phyloP scores from a whole-genome alignment of 2,888 invertebrate genomes.

The Patella ulyssiponensis region DNA sequence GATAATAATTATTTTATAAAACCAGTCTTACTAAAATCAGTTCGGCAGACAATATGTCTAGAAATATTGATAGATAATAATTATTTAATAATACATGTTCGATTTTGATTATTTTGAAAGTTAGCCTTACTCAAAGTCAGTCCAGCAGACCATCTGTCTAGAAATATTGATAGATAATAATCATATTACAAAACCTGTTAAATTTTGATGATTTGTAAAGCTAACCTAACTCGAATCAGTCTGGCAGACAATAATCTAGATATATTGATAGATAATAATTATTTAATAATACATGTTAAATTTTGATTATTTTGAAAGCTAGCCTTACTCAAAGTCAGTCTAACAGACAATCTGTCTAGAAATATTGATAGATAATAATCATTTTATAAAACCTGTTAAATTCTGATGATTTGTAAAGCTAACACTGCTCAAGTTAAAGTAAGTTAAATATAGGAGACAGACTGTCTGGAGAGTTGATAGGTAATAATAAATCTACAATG shows the following conservation, averaged over 20 bases:
- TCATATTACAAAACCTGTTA: no score
- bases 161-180: no score
- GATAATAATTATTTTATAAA: neutral
- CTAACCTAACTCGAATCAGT: no score
- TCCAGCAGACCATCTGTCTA: no score
- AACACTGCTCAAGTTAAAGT: neutral
- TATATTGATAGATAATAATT: constrained; percentile 3
- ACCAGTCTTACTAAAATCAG: neutral
- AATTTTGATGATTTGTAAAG: no score
- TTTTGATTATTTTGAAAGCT: neutral
- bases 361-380: neutral
- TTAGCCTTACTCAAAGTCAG: no score
- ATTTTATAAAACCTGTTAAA: neutral
- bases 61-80: neutral
- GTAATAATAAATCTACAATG: neutral
- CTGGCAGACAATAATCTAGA: no score
- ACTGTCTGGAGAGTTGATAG: constrained; percentile 9
- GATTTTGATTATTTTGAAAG: neutral
- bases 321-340: neutral
- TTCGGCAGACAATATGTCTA: neutral
- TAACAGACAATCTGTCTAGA: neutral
- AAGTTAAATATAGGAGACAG: neutral
- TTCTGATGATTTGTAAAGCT: neutral
- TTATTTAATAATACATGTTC: neutral
- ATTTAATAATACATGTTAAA: neutral